phyloP scores from a whole-genome alignment of 2,888 invertebrate species.

The Tinea pellionella region DNA sequence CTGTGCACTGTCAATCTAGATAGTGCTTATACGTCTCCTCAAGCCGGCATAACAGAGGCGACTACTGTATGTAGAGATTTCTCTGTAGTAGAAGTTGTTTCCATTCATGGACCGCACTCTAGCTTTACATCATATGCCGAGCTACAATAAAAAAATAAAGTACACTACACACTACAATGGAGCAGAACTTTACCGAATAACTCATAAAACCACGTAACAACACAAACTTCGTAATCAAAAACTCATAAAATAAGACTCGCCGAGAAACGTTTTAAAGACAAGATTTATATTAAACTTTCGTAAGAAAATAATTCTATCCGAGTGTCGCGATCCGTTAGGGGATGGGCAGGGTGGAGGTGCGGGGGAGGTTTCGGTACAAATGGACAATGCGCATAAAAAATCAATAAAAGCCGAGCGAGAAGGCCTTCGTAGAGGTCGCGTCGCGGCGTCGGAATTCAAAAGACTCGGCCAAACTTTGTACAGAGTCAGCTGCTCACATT shows the following conservation, averaged over 20 bases:
- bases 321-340: conserved; percentile 2
- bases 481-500: neutral
- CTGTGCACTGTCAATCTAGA: too few relatives aligned
- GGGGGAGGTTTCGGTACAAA: conserved; percentile 23
- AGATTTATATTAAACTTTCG: neutral
- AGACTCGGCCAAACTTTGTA: neutral
- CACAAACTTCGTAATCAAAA: too few relatives aligned
- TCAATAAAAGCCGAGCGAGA: conserved; percentile 56
- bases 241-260: neutral
- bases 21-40: too few relatives aligned
- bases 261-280: neutral
- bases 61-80: too few relatives aligned
- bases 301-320: neutral
- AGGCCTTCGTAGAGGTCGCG: conserved; percentile 61
- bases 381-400: conserved; percentile 68
- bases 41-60: too few relatives aligned
- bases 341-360: neutral
- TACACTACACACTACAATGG: too few relatives aligned
- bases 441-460: conserved; percentile 27
- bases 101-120: too few relatives aligned
- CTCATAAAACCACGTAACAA: too few relatives aligned
- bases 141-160: too few relatives aligned
- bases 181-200: too few relatives aligned
- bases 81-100: too few relatives aligned
- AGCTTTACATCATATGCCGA: too few relatives aligned